phyloP scores from a whole-genome alignment of 1,140 invertebrate genomes.

The Metopolophium dirhodum region DNA sequence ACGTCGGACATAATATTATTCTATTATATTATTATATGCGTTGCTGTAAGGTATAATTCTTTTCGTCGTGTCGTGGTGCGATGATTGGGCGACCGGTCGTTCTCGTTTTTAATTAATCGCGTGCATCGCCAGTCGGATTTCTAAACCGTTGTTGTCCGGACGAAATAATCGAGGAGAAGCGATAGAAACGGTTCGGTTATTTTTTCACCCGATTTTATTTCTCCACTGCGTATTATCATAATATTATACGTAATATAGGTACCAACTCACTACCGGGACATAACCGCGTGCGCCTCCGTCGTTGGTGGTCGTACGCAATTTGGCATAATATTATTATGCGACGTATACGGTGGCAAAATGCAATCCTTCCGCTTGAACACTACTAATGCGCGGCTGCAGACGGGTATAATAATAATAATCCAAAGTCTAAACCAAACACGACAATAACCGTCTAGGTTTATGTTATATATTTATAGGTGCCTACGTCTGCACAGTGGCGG shows the following conservation, averaged over 20 bases:
- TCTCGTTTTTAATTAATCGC: constrained; percentile 42
- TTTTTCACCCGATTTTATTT: background rate
- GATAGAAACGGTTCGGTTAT: background rate
- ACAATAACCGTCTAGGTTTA: background rate
- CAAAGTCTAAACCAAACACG: background rate
- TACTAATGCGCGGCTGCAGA: background rate
- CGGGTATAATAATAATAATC: background rate
- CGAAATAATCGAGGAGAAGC: background rate
- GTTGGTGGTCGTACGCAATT: background rate
- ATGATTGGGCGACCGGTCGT: constrained; percentile 17
- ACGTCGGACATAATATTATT: background rate
- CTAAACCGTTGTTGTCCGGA: background rate
- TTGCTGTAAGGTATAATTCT: background rate
- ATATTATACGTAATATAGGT: too few species aligned
- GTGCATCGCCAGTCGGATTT: background rate
- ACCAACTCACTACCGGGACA: background rate
- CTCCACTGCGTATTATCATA: background rate
- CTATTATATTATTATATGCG: background rate
- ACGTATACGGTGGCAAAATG: background rate
- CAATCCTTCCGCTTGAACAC: background rate
- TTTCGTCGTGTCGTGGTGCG: background rate
- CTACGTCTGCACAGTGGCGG: background rate
- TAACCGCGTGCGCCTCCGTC: background rate
- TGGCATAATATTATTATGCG: too few species aligned
- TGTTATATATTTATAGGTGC: too few species aligned